phyloP scores from a whole-genome alignment of 2,888 invertebrate genomes.

The Leistus spinibarbis region DNA sequence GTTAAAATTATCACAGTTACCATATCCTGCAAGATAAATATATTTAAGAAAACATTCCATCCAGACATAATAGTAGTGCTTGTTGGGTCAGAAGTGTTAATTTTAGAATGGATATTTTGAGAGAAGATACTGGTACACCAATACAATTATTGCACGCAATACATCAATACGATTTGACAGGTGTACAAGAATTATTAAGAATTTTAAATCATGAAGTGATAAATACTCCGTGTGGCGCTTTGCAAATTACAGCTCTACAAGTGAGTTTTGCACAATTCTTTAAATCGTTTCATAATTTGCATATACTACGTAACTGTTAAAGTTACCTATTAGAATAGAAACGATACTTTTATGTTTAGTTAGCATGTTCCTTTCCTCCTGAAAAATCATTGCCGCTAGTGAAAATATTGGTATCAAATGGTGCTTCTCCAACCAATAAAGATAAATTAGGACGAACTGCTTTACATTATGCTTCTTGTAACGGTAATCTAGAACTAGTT shows the following conservation, averaged over 20 bases:
- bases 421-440: constrained; percentile 11
- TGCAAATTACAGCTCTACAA: constrained; percentile 26
- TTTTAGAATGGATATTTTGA: neutral
- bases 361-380: constrained; percentile 24
- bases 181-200: constrained; percentile 8
- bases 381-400: constrained; percentile 19
- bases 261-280: constrained; percentile 10
- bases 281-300: neutral
- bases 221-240: constrained; percentile 22
- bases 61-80: neutral
- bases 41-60: constrained; percentile 10
- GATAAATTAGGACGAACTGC: constrained; percentile 53
- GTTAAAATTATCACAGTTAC: constrained; percentile 6
- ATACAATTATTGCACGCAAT: constrained; percentile 21
- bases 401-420: constrained; percentile 12
- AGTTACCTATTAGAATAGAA: too few relatives aligned
- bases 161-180: constrained; percentile 12
- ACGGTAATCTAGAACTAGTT: constrained; percentile 47
- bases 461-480: constrained; percentile 51
- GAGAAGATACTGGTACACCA: neutral
- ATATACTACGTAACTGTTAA: too few relatives aligned
- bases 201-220: constrained; percentile 2
- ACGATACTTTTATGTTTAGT: constrained; percentile 7
- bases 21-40: constrained; percentile 10
- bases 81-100: constrained; percentile 1